Evolutionary conservation across 2,797 vertebrate genomes (phyloP).

Genomic region (Cacajao melanocephalus): DNA sequence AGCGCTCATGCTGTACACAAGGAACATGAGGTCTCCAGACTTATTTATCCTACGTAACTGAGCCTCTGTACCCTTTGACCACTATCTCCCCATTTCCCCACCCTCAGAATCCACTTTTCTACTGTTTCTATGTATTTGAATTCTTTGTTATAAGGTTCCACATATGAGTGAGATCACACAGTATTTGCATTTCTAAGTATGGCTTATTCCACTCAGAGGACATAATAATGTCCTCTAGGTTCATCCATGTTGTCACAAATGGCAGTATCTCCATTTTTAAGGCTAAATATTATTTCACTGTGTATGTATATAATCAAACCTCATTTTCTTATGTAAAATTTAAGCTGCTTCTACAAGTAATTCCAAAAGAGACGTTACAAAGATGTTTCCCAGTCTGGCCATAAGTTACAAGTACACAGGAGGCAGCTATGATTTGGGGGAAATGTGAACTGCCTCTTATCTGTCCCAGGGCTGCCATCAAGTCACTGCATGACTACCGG

Average conservation of each 20-base stretch:
- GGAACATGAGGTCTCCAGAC: background rate
- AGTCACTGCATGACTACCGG: too few species aligned
- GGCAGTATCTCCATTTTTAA: background rate
- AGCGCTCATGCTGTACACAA: background rate
- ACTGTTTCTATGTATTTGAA: background rate
- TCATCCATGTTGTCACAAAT: background rate
- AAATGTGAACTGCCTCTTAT: background rate
- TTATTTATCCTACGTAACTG: background rate
- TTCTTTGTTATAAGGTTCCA: background rate
- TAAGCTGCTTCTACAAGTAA: conserved; percentile 8
- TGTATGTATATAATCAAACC: background rate
- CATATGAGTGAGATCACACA: background rate
- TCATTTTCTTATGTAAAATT: conserved; percentile 6
- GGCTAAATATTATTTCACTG: background rate
- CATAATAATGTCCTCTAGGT: background rate
- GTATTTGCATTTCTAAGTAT: background rate
- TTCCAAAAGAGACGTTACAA: background rate
- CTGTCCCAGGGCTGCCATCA: background rate
- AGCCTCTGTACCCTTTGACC: background rate
- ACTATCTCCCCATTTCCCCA: background rate
- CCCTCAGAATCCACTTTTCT: background rate
- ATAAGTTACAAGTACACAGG: background rate
- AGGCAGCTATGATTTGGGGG: background rate
- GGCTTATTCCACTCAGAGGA: background rate
- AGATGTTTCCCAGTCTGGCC: background rate